phyloP scores from a whole-genome alignment of 2,888 invertebrate species.

The Morpho deidamia region DNA sequence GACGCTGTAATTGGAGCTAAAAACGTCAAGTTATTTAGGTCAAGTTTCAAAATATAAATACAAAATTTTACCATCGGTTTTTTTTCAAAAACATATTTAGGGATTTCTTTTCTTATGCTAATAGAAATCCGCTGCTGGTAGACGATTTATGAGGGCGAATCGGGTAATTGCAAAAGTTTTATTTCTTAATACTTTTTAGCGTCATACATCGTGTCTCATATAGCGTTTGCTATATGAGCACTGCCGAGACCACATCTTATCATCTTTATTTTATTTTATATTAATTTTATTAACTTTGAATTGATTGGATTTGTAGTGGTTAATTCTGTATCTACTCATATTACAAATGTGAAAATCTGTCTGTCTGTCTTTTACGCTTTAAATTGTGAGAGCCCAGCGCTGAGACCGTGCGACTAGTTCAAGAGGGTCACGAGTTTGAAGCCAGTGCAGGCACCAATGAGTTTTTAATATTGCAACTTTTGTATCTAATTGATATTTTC shows the following conservation, averaged over 20 bases:
- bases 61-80: neutral
- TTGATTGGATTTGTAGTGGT: slow-evolving; percentile 8
- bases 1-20: slow-evolving; percentile 2
- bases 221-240: too few relatives aligned
- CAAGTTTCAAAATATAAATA: slow-evolving; percentile 8
- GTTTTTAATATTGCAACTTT: too few relatives aligned
- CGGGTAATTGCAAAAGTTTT: slow-evolving; percentile 1
- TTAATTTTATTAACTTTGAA: slow-evolving; percentile 10
- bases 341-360: neutral
- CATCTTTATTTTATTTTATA: too few relatives aligned
- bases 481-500: too few relatives aligned
- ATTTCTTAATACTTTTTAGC: neutral
- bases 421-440: too few relatives aligned
- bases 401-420: too few relatives aligned
- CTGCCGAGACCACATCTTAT: neutral
- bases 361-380: too few relatives aligned
- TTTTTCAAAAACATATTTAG: neutral
- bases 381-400: too few relatives aligned
- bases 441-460: too few relatives aligned
- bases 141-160: slow-evolving; percentile 4
- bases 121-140: neutral
- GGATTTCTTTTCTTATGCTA: neutral
- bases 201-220: too few relatives aligned
- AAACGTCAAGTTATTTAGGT: slow-evolving; percentile 17
- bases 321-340: neutral